phyloP scores from a whole-genome alignment of 2,888 invertebrate genomes.

The Apeira syringaria region DNA sequence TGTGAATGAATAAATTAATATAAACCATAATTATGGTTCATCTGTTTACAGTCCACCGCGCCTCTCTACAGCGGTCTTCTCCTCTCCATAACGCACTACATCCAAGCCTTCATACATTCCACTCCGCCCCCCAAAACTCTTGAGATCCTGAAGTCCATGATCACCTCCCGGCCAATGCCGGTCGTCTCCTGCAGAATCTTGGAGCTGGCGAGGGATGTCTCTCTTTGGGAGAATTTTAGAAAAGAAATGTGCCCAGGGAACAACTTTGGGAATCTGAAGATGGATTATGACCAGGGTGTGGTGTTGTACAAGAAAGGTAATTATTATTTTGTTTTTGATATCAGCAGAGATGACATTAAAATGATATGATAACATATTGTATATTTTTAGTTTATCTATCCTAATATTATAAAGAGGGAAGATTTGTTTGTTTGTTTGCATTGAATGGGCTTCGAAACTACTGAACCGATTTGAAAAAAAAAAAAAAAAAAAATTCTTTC shows the following conservation, averaged over 20 bases:
- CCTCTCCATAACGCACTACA: constrained; percentile 39
- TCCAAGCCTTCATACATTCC: constrained; percentile 23
- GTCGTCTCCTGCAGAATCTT: constrained; percentile 47
- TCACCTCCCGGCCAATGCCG: constrained; percentile 53
- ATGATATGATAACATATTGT: no score
- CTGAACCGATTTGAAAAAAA: no score
- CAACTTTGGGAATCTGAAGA: constrained; percentile 52
- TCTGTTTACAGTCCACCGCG: constrained; percentile 63
- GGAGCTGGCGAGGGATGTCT: constrained; percentile 35
- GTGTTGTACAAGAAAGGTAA: constrained; percentile 66
- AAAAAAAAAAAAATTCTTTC: no score
- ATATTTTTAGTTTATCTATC: no score
- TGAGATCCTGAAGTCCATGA: constrained; percentile 44
- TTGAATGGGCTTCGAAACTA: no score
- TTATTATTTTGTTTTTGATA: constrained; percentile 4
- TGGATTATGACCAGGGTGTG: constrained; percentile 73
- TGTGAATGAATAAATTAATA: no score
- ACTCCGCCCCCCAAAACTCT: constrained; percentile 25
- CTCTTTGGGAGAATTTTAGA: constrained; percentile 33
- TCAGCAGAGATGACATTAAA: no score
- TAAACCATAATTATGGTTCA: no score
- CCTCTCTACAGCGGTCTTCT: constrained; percentile 59
- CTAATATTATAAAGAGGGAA: no score
- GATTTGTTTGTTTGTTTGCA: no score
- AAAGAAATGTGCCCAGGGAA: constrained; percentile 45